Evolutionary conservation across 2,797 vertebrate species (phyloP).

Genomic region (Halcyon smyrnensis): DNA sequence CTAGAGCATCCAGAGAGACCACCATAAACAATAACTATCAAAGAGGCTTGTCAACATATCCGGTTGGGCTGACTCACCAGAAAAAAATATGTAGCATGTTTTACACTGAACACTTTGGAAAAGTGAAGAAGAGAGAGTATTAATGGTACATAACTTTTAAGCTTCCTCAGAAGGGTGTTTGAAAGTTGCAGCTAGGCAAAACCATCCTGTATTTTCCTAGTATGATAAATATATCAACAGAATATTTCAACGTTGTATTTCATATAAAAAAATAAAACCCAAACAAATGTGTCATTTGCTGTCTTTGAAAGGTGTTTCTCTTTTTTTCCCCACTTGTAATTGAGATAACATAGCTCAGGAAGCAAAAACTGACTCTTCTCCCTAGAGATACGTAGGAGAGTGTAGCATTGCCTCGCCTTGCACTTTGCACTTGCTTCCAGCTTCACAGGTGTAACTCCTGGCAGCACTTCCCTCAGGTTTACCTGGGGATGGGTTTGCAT

Average conservation of each 20-base stretch:
- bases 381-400: neutral
- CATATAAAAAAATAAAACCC: neutral
- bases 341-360: neutral
- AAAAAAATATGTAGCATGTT: neutral
- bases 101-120: neutral
- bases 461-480: neutral
- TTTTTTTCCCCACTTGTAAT: neutral
- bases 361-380: neutral
- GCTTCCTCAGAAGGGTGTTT: constrained; percentile 39
- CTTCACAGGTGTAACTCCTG: rapidly evolving
- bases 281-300: neutral
- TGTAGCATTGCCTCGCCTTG: neutral
- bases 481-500: neutral
- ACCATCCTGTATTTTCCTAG: constrained; percentile 40
- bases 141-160: constrained; percentile 44
- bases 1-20: neutral
- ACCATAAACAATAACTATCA: constrained; percentile 40
- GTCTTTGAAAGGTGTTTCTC: neutral
- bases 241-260: constrained; percentile 41
- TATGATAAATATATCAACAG: constrained; percentile 47
- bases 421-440: neutral
- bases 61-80: neutral
- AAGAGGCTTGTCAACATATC: constrained; percentile 41
- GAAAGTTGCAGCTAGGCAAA: constrained; percentile 49
- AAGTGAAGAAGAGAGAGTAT: constrained; percentile 25